A percentile compares a stretch with the other conserved stretches of the same genome.
Conservation (phyloP, 1,140 invertebrate species). For the Camponotus pennsylvanicus region DNA sequence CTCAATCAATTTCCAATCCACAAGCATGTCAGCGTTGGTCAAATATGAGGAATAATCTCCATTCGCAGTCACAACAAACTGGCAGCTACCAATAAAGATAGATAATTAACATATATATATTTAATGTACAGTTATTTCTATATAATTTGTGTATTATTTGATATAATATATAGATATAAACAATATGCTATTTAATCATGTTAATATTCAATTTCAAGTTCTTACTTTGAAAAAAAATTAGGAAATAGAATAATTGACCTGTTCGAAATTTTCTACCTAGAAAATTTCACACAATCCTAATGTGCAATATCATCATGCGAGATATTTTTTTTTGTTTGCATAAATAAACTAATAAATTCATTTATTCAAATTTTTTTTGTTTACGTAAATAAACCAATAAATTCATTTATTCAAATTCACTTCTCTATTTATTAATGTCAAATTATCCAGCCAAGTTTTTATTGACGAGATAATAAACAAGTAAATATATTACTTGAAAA, state of each 20-base stretch:
- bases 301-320: background rate
- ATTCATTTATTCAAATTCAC: background rate
- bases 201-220: background rate
- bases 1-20: slow-evolving; percentile 97
- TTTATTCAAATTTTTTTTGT: background rate
- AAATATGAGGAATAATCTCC: slow-evolving; percentile 93
- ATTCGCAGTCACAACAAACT: slow-evolving; percentile 95
- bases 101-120: background rate
- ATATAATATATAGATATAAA: background rate
- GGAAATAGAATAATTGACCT: background rate
- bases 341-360: background rate
- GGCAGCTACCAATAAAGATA: slow-evolving; percentile 91
- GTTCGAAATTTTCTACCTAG: background rate
- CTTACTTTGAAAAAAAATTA: background rate
- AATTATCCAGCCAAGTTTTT: no score
- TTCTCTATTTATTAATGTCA: no score
- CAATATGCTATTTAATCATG: background rate
- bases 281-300: background rate
- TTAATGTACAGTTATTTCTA: background rate
- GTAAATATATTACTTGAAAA: no score
- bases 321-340: background rate
- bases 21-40: slow-evolving; percentile 94
- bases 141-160: background rate
- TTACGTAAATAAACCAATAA: background rate
- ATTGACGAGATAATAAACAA: no score